Conservation (phyloP, 2,888 invertebrate genomes). For the Glaucopsyche alexis region DNA sequence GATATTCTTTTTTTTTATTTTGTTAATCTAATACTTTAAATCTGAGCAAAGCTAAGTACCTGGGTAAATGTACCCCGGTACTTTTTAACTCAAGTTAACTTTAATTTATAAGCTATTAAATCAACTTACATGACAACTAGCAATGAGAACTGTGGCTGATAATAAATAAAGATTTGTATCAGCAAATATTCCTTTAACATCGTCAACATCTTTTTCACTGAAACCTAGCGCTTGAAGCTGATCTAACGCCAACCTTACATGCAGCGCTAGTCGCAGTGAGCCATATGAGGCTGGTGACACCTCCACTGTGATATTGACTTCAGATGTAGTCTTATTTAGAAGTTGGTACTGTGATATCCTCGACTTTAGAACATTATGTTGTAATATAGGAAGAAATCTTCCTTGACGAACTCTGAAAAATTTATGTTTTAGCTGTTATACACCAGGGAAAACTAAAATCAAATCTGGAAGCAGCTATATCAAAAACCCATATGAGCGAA, state of each 20-base stretch:
- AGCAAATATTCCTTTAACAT: constrained; percentile 96
- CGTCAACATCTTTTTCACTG: constrained; percentile 95
- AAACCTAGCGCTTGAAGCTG: constrained; percentile 90
- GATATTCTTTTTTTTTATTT: too few species aligned
- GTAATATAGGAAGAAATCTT: constrained; percentile 90
- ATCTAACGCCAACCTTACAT: constrained; percentile 87
- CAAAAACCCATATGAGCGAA: too few species aligned
- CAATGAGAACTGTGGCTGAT: constrained; percentile 93
- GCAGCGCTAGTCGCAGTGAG: constrained; percentile 86
- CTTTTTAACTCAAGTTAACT: too few species aligned
- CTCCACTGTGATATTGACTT: constrained; percentile 83
- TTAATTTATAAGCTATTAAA: not conserved
- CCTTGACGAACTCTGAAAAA: constrained; percentile 79
- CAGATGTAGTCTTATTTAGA: constrained; percentile 79
- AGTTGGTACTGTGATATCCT: constrained; percentile 87
- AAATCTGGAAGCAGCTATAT: too few species aligned
- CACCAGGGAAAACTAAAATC: too few species aligned
- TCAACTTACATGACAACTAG: constrained; percentile 93
- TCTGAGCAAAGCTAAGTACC: too few species aligned
- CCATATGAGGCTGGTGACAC: constrained; percentile 90
- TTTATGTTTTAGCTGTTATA: not conserved
- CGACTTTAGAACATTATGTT: constrained; percentile 90
- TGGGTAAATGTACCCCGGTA: too few species aligned
- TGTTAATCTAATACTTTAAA: too few species aligned
- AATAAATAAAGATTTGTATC: constrained; percentile 96